These are phyloP conservation scores for Nannospalax galili DNA, from an alignment of 2,113 vertebrate species.

Conservation along the genomic window DNA sequence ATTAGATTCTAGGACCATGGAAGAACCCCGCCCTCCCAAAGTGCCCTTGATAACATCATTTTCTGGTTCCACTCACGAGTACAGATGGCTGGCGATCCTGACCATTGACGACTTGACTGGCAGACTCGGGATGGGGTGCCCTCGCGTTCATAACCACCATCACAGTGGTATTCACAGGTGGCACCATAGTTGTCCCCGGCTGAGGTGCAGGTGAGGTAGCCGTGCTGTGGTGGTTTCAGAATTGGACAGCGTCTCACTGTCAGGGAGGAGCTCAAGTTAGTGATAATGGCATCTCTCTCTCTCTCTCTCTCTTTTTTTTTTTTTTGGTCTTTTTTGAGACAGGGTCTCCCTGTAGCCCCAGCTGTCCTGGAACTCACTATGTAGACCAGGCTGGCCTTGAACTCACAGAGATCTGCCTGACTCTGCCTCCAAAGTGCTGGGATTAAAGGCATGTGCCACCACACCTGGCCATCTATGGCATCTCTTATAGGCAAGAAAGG, in stretches of 20 bases:
- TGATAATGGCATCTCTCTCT: background rate
- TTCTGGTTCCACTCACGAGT: conserved; percentile 87
- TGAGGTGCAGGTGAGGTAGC: conserved; percentile 93
- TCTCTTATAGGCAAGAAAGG: background rate
- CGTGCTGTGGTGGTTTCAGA: conserved; percentile 90
- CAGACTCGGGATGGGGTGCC: conserved; percentile 90
- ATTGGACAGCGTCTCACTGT: conserved; percentile 92
- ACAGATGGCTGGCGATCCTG: conserved; percentile 88
- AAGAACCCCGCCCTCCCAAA: background rate
- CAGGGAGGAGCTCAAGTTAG: conserved; percentile 23
- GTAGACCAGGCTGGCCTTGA: too few relatives aligned
- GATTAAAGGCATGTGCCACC: too few relatives aligned
- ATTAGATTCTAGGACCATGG: background rate
- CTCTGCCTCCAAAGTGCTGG: too few relatives aligned
- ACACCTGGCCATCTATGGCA: background rate
- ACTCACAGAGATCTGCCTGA: too few relatives aligned
- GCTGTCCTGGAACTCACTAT: too few relatives aligned
- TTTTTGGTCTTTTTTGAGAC: too few relatives aligned
- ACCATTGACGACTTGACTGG: conserved; percentile 93
- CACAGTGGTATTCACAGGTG: conserved; percentile 93
- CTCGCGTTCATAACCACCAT: conserved; percentile 91
- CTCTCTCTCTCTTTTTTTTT: too few relatives aligned
- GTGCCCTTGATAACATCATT: background rate
- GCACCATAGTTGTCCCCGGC: conserved; percentile 94
- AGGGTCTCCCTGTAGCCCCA: too few relatives aligned